Base-by-base conservation (phyloP, 2,888 invertebrate genomes). In the Thecocarcelia acutangulata region DNA sequence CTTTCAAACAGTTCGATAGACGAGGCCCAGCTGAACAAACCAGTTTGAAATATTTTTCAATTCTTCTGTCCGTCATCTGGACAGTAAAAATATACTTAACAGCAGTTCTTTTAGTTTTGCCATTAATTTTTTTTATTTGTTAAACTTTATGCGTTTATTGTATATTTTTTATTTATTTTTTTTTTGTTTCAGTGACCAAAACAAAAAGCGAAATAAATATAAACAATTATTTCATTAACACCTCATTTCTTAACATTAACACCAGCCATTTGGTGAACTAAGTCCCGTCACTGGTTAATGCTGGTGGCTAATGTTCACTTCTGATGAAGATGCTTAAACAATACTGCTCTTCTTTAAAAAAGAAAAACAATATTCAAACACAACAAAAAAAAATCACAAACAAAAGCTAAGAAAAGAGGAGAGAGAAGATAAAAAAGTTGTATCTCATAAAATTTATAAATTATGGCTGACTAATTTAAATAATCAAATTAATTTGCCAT, bases 181-280 rank as follows among this genome's bases (percentile, higher is more conserved):
- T 72, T 40, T 50, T 50, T 61, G 33, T 15, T 15, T 33, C 13
- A 42, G n/a, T 42, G n/a, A 59, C 28, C 15, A 59, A 70, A 50
- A 58, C 56, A 66, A 63, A 63, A 63, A 44, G 28, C 12, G 1
- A 42, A 15, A 68, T 59, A 68, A 75, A 59, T 46, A 70, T 63
- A 73, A 59, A 73, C 81, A 78, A 78, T 64, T 82, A 69, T 78
- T 82, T 78, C 81, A 82, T 82, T 82, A 82, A 78, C 78, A 82
- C 82, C 77, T 82, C 52, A 82, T 78, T 82, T 74, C 69, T 48
- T 63, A 33, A 74, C 59, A 74, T 78, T 74, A 78, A 75, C 70
- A 70, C 44, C 58, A 77, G 19, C 40, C 21, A 28, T 5, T 33
- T 28, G n/a, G 50, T n/a, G 12, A 50, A 21, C 50, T 2, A 19